phyloP scores from a whole-genome alignment of 2,113 vertebrate species.

The Brachionichthys hirsutus region DNA sequence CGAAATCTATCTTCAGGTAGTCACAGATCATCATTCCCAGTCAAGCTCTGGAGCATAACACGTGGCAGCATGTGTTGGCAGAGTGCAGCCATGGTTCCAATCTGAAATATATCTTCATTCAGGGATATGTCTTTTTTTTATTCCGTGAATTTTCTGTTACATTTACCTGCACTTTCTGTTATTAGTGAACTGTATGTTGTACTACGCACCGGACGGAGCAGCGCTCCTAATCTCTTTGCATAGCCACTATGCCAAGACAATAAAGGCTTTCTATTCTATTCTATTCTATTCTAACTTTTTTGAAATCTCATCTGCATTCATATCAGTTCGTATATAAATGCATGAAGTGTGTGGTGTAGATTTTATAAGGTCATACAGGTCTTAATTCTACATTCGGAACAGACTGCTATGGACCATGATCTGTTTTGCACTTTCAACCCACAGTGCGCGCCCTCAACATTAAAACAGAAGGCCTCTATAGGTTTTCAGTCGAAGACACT shows the following conservation, averaged over 20 bases:
- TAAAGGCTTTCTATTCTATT: no score
- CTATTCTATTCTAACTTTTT: no score
- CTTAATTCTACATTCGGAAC: neutral
- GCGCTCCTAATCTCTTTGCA: no score
- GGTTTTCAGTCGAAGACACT: conserved; percentile 66
- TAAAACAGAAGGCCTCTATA: conserved; percentile 67
- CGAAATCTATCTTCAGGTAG: conserved; percentile 10
- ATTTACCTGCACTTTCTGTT: no score
- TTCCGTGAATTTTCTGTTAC: no score
- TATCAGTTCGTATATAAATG: neutral
- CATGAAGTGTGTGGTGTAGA: neutral
- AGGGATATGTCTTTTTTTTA: no score
- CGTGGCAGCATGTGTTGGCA: neutral
- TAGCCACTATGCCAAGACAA: no score
- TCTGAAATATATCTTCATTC: conserved; percentile 1
- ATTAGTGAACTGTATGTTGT: no score
- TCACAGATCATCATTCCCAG: conserved; percentile 2
- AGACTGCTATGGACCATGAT: conserved; percentile 12
- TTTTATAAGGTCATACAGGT: neutral
- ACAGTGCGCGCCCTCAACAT: conserved; percentile 29
- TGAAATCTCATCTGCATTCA: conserved; percentile 5
- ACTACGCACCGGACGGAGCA: no score
- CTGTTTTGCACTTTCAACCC: conserved; percentile 17
- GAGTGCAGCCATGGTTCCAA: neutral
- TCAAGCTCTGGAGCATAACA: neutral